phyloP scores from a whole-genome alignment of 1,140 invertebrate species.

The Limonius californicus region DNA sequence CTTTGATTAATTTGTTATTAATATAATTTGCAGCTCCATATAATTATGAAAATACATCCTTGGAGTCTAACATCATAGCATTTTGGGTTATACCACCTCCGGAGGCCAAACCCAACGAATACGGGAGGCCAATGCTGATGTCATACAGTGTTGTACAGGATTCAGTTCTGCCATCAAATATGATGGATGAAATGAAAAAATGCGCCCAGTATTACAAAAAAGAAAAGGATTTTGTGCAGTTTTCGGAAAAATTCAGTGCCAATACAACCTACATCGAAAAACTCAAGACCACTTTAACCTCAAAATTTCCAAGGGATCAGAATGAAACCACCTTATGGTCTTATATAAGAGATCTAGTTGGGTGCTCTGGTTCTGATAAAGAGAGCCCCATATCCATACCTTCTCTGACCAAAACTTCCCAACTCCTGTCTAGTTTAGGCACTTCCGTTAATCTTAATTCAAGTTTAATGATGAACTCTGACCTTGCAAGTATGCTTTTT shows the following conservation, averaged over 20 bases:
- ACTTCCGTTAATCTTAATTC: slow-evolving; percentile 53
- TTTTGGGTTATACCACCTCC: slow-evolving; percentile 94
- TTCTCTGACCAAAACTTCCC: slow-evolving; percentile 50
- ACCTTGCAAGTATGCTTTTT: slow-evolving; percentile 59
- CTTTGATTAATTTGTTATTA: neutral
- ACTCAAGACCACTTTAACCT: slow-evolving; percentile 63
- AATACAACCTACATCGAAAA: slow-evolving; percentile 76
- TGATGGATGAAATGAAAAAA: slow-evolving; percentile 81
- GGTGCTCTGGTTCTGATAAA: slow-evolving; percentile 53
- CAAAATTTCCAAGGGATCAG: slow-evolving; percentile 64
- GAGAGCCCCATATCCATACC: slow-evolving; percentile 55
- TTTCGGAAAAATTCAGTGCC: slow-evolving; percentile 68
- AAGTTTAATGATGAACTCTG: slow-evolving; percentile 57
- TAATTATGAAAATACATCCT: slow-evolving; percentile 69
- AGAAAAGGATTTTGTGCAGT: slow-evolving; percentile 73
- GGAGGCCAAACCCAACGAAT: slow-evolving; percentile 85
- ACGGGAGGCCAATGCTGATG: slow-evolving; percentile 85
- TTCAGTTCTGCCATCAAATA: slow-evolving; percentile 73
- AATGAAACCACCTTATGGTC: slow-evolving; percentile 62
- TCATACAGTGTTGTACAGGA: slow-evolving; percentile 82
- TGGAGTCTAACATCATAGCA: slow-evolving; percentile 77
- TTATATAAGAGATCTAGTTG: slow-evolving; percentile 56
- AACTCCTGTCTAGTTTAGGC: slow-evolving; percentile 39
- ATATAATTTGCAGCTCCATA: slow-evolving; percentile 71
- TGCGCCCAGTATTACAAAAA: slow-evolving; percentile 81